Evolutionary conservation across 2,888 invertebrate species (phyloP).

Genomic region (Chirona hameri): DNA sequence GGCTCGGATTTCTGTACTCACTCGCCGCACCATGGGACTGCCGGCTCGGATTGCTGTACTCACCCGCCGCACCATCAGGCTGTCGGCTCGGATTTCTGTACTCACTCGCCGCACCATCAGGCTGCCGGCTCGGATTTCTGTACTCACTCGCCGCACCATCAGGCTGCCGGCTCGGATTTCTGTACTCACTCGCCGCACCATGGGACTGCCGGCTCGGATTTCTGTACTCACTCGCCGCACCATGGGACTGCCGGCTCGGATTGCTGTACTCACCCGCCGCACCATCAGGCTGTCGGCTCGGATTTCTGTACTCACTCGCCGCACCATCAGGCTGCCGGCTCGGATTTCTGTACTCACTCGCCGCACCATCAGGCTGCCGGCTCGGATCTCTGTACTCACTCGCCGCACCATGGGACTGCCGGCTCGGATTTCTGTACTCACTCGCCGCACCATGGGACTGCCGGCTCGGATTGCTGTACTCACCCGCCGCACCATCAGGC

Average conservation of each 20-base stretch:
- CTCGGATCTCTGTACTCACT: conserved; percentile 45
- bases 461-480: conserved; percentile 44
- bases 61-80: conserved; percentile 75
- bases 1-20: too few relatives aligned
- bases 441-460: too few relatives aligned
- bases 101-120: too few relatives aligned
- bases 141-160: conserved; percentile 66
- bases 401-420: conserved; percentile 82
- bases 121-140: conserved; percentile 53
- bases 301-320: conserved; percentile 54
- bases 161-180: conserved; percentile 82
- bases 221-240: conserved; percentile 62
- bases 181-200: too few relatives aligned
- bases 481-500: conserved; percentile 75
- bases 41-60: conserved; percentile 44
- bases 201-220: conserved; percentile 59
- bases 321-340: conserved; percentile 85
- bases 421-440: too few relatives aligned
- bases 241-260: conserved; percentile 79
- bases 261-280: too few relatives aligned
- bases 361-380: conserved; percentile 71
- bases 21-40: too few relatives aligned
- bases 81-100: conserved; percentile 81
- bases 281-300: conserved; percentile 62
- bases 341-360: too few relatives aligned